Conservation (phyloP, 2,797 vertebrate genomes). For the Rousettus madagascariensis region DNA sequence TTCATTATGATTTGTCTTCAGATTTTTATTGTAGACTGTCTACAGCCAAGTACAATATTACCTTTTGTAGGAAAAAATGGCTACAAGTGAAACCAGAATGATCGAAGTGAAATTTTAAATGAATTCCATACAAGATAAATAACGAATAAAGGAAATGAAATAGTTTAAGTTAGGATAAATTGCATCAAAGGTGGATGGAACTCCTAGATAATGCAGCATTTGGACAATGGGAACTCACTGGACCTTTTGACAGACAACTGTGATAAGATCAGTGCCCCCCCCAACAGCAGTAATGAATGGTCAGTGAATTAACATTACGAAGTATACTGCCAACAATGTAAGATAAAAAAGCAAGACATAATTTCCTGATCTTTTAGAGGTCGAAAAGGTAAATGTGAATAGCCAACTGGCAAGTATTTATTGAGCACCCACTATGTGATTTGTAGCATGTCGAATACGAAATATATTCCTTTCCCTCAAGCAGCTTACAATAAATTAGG, state of each 20-base stretch:
- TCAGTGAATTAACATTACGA: neutral
- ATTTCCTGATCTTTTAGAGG: constrained; percentile 1
- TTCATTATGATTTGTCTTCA: neutral
- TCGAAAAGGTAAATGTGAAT: constrained; percentile 22
- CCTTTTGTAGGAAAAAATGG: constrained; percentile 20
- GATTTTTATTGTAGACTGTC: neutral
- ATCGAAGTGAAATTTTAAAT: neutral
- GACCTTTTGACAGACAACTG: neutral
- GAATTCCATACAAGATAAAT: neutral
- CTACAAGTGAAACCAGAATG: neutral
- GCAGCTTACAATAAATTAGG: neutral
- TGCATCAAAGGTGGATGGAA: neutral
- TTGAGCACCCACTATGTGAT: constrained; percentile 11
- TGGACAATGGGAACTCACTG: neutral
- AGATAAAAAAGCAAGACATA: neutral
- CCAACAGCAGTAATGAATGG: neutral
- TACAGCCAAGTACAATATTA: neutral
- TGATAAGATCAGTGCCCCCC: neutral
- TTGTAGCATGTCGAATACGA: neutral
- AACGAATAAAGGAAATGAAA: neutral
- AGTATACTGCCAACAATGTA: neutral
- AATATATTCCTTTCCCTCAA: neutral
- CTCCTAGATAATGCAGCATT: neutral
- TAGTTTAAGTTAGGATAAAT: neutral
- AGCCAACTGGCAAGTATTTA: neutral